Base-by-base conservation (phyloP, 2,113 vertebrate genomes). In the Melanostigma gelatinosum region DNA sequence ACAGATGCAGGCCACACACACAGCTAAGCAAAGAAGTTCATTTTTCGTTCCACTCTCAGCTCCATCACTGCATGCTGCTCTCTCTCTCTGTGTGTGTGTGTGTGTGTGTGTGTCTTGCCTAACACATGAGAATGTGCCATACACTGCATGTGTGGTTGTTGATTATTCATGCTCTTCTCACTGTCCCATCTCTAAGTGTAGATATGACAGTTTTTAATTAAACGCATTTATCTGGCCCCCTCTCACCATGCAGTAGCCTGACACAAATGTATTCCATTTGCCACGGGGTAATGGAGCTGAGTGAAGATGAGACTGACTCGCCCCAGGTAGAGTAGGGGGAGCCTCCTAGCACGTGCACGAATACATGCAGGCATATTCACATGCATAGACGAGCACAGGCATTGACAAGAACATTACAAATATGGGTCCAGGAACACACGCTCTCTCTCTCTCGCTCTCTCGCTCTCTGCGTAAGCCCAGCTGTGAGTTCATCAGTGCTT, bases 131-230 rank as follows among this genome's bases (percentile, higher is more conserved):
- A 63, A 52, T 48, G 71, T 61, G 77, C 62, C 72, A 64, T 71
- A n/a, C 22, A 40, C 63, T 58, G 20, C 16, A 66, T 65, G 79
- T 86, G 83, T 82, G 77, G 84, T 92, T 93, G 93, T 92, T 93
- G 94, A 95, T 95, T 87, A 87, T 89, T 86, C 87, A 90, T 84
- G 88, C 89, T 89, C 85, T 72, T 89, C 82, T 70, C 84, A 83
- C 87, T 89, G 82, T 83, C 84, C 85, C 87, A 79, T 93, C 90
- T 93, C 90, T 94, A 94, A 93, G 90, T 93, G 89, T 85, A 93
- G 89, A 94, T 94, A 93, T 95, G 94, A 94, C 94, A 93, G 81
- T 90, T 94, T 94, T 95, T 95, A 95, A 95, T 96, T 93, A 94
- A 96, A 95, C 80, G 20, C 94, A 95, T 96, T 95, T 92, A 93